These are phyloP conservation scores for Iphiclides podalirius DNA, from an alignment of 2,888 invertebrate genomes.

Conservation along the genomic window DNA sequence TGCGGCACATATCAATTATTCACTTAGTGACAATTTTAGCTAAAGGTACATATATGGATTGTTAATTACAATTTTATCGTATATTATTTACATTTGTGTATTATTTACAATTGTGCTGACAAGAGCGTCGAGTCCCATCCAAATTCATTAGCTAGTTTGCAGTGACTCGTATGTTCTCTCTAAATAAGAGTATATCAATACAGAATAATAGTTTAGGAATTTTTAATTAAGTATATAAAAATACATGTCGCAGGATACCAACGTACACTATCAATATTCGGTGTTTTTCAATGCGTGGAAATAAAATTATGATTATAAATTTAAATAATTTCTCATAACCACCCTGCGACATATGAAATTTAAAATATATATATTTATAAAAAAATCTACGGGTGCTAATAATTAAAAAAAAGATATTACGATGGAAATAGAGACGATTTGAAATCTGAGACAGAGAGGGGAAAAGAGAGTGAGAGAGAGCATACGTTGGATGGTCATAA, in stretches of 20 bases:
- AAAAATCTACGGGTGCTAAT: no score
- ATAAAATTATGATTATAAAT: no score
- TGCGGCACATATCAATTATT: slow-evolving; percentile 13
- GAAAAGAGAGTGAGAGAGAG: slow-evolving; percentile 43
- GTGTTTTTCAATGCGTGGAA: no score
- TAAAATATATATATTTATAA: no score
- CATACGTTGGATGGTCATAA: slow-evolving; percentile 35
- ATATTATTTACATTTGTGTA: no score
- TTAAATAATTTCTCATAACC: neutral
- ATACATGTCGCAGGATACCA: slow-evolving; percentile 16
- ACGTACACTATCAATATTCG: no score
- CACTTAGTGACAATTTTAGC: slow-evolving; percentile 6
- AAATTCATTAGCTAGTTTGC: slow-evolving; percentile 29
- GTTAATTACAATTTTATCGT: slow-evolving; percentile 38
- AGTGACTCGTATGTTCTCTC: slow-evolving; percentile 44
- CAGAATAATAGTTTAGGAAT: no score
- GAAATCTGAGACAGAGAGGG: no score
- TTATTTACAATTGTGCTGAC: slow-evolving; percentile 44
- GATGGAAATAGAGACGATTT: no score
- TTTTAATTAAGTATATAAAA: slow-evolving; percentile 20
- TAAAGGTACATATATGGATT: neutral
- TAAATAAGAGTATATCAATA: no score
- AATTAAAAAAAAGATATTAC: no score
- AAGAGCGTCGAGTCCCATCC: slow-evolving; percentile 30
- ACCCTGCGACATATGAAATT: neutral